These are phyloP conservation scores for Lethenteron reissneri DNA, from an alignment of 2,113 vertebrate genomes.

Conservation along the genomic window DNA sequence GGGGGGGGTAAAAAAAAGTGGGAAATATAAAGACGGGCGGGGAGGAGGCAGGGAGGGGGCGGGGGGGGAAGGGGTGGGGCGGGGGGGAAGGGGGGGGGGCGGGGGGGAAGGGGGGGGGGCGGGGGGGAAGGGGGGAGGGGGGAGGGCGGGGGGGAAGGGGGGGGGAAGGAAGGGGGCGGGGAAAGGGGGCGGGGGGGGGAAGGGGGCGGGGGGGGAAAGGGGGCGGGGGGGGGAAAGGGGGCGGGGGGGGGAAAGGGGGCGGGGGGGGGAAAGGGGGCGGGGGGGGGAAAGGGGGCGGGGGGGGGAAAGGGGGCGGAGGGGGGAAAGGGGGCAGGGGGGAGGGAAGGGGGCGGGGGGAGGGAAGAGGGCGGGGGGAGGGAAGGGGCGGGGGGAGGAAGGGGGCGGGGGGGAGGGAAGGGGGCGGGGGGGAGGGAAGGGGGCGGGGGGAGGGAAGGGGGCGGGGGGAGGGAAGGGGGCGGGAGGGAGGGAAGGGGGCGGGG, in stretches of 20 bases:
- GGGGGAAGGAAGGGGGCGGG: neutral
- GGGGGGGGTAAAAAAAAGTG: too few species aligned
- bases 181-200: neutral
- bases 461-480: neutral
- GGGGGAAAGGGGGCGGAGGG: neutral
- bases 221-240: neutral
- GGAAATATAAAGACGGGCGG: too few species aligned
- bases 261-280: neutral
- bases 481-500: neutral
- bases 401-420: neutral
- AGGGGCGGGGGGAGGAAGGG: neutral
- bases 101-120: neutral
- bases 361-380: neutral
- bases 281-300: neutral
- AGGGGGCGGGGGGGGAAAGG: neutral
- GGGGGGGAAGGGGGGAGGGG: neutral
- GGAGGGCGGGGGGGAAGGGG: neutral
- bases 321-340: neutral
- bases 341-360: neutral
- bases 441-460: neutral
- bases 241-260: neutral
- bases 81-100: too few species aligned
- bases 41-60: too few species aligned
- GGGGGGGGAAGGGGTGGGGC: too few species aligned
- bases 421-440: neutral